Base-by-base conservation (phyloP, 1,140 invertebrate species). In the Eurytemora carolleeae region DNA sequence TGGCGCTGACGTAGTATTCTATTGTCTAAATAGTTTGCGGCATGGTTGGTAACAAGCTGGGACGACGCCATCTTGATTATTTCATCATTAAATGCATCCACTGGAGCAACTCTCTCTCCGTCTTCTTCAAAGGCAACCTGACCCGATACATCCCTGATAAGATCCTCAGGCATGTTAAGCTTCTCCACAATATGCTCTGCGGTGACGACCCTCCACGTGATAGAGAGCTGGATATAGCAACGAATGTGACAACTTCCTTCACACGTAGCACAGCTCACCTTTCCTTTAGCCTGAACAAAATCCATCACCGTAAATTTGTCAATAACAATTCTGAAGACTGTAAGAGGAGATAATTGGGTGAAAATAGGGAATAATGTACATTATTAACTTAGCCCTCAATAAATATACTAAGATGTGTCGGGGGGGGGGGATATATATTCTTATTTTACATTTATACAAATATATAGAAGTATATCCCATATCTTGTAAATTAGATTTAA, bases 41-140 rank as follows among this genome's bases (percentile, higher is more conserved):
- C 63, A 65, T 77, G 76, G 31, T 74, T 67, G 20, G 67, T 66
- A 3, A 78, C 69, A 16, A 78, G 66, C 63, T 75, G 70, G 3
- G 71, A 68, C 17, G 77, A 78, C 2, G 76, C 77, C 65, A 74
- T 69, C 67, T 76, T 77, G 18, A 79, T 72, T 53, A 75, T 74
- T 57, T 72, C 70, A 63, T 79, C 76, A 16, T 74, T 72, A 65
- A 77, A 79, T 64, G 74, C 73, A 44, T 70, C 71, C 20, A 79
- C 71, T n/a, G 77, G 75, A 63, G 69, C 69, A 15, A 78, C 71
- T 70, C 73, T 61, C n/a, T 63, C 20, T 15, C 65, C 65, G 59
- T 76, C 73, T 67, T 79, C 77, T 68, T 77, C 74, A 65, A 77
- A 76, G 17, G 74, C 74, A 23, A 75, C 70, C 65, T 78, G 71